These are phyloP conservation scores for Drosophila asahinai DNA, from an alignment of 1,140 invertebrate species.

Conservation along the genomic window DNA sequence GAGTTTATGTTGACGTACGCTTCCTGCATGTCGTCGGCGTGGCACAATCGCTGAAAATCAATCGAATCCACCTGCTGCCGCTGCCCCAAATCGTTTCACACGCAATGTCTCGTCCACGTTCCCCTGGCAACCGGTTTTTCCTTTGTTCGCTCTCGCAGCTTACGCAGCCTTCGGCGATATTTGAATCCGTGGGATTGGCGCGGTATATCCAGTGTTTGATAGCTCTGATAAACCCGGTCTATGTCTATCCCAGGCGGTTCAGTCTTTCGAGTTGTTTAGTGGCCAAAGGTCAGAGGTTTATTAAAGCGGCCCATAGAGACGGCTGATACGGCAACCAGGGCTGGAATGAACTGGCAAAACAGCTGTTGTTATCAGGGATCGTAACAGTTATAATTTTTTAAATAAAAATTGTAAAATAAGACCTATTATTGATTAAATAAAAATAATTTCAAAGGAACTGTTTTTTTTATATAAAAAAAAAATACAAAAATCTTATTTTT, in stretches of 20 bases:
- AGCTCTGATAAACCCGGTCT: slow-evolving; percentile 25
- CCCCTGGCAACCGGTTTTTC: slow-evolving; percentile 64
- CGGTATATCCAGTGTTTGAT: slow-evolving; percentile 31
- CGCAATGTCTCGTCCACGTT: slow-evolving; percentile 16
- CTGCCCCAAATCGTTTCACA: slow-evolving; percentile 22
- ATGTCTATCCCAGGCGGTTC: neutral
- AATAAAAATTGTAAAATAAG: too few relatives aligned
- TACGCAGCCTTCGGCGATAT: slow-evolving; percentile 2
- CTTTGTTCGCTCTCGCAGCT: slow-evolving; percentile 9
- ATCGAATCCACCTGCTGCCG: slow-evolving; percentile 23
- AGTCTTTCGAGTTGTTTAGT: slow-evolving; percentile 1
- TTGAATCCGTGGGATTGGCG: slow-evolving; percentile 32
- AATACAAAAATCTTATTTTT: too few relatives aligned
- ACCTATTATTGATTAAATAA: too few relatives aligned
- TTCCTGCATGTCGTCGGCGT: slow-evolving; percentile 85
- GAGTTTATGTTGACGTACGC: slow-evolving; percentile 87
- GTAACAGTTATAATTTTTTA: too few relatives aligned
- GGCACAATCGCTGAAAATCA: slow-evolving; percentile 61
- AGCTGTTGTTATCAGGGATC: neutral
- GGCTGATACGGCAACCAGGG: slow-evolving; percentile 29
- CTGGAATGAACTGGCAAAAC: neutral
- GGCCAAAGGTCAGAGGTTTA: slow-evolving; percentile 63
- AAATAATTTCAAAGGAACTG: too few relatives aligned
- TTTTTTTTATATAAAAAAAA: too few relatives aligned
- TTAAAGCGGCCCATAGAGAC: neutral